Percentiles rank a stretch among this genome's conserved stretches.
phyloP scores from a whole-genome alignment of 2,888 invertebrate genomes.

The Platypus cylindrus region DNA sequence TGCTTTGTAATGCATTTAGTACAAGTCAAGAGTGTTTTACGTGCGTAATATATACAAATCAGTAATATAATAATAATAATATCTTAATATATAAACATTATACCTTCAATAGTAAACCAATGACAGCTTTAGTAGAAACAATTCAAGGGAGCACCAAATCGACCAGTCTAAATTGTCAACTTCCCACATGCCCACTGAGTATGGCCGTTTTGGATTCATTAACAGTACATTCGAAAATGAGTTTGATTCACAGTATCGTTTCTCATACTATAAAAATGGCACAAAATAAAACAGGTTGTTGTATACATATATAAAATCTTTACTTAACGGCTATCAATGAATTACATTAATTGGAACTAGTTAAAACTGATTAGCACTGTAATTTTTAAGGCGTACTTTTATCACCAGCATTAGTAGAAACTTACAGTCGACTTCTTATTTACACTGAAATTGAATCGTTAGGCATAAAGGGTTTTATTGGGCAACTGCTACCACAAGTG shows the following conservation, averaged over 20 bases:
- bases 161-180: constrained; percentile 17
- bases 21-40: constrained; percentile 76
- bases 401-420: constrained; percentile 88
- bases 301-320: background rate
- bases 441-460: constrained; percentile 95
- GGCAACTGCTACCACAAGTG: constrained; percentile 78
- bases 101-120: constrained; percentile 57
- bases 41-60: constrained; percentile 10
- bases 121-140: constrained; percentile 83
- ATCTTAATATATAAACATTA: background rate
- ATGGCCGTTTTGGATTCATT: constrained; percentile 85
- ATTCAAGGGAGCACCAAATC: constrained; percentile 50
- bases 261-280: constrained; percentile 85
- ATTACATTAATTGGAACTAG: too few relatives aligned
- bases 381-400: constrained; percentile 49
- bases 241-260: constrained; percentile 52
- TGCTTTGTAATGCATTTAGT: constrained; percentile 90
- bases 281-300: constrained; percentile 37
- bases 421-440: constrained; percentile 81
- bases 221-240: constrained; percentile 94
- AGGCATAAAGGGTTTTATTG: constrained; percentile 92
- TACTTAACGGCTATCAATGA: too few relatives aligned
- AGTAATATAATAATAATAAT: too few relatives aligned
- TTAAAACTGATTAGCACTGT: background rate
- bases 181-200: constrained; percentile 73